A percentile compares a stretch with the other conserved stretches of the same genome.
These are phyloP conservation scores for Daktulosphaira vitifoliae DNA, from an alignment of 1,140 invertebrate genomes.

Conservation along the genomic window DNA sequence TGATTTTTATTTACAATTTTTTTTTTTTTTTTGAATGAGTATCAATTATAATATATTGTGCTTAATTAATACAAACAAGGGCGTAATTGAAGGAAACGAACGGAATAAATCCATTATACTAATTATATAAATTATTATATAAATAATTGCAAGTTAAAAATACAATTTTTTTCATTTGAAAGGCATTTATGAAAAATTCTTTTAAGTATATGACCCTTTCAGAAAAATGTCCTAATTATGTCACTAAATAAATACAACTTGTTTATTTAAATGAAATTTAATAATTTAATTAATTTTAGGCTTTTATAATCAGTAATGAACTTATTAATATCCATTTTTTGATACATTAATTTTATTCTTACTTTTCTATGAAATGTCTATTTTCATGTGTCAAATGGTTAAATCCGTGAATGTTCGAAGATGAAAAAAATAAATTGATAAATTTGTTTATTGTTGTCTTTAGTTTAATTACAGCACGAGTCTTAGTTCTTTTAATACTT, in stretches of 20 bases:
- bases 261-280: neutral
- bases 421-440: conserved; percentile 11
- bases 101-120: too few species aligned
- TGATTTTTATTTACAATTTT: neutral
- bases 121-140: too few species aligned
- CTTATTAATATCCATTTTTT: neutral
- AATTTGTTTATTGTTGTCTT: conserved; percentile 1
- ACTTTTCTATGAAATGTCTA: conserved; percentile 23
- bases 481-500: neutral
- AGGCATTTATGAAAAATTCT: too few species aligned
- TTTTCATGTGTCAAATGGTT: conserved; percentile 4
- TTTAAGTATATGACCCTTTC: too few species aligned
- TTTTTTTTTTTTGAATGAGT: neutral
- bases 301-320: neutral
- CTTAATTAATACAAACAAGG: too few species aligned
- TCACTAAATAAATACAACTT: too few species aligned
- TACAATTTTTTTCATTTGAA: too few species aligned
- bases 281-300: neutral
- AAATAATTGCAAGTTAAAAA: too few species aligned
- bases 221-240: too few species aligned
- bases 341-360: neutral
- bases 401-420: conserved; percentile 23
- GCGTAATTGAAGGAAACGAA: too few species aligned
- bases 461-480: neutral
- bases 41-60: too few species aligned